A percentile compares a stretch with the other conserved stretches of the same genome.
Evolutionary conservation across 2,888 invertebrate genomes (phyloP).

Genomic region (Brassicogethes aeneus): DNA sequence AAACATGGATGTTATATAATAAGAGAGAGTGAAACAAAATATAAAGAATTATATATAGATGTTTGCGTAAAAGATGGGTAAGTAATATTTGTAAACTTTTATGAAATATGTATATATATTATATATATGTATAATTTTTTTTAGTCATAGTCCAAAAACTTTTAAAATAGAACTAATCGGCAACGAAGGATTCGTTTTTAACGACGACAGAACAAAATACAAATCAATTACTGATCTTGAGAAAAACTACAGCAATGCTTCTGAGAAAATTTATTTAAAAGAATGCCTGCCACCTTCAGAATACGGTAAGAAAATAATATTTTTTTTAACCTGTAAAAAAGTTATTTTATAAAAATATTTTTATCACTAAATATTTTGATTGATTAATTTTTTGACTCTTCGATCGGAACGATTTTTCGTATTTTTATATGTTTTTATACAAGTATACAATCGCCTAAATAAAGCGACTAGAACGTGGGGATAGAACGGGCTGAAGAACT

Average conservation of each 20-base stretch:
- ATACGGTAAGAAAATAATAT: constrained; percentile 76
- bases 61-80: constrained; percentile 68
- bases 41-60: constrained; percentile 74
- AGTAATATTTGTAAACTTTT: constrained; percentile 10
- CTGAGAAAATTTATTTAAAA: constrained; percentile 52
- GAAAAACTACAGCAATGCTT: constrained; percentile 51
- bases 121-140: constrained; percentile 11
- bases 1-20: constrained; percentile 73
- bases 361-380: too few relatives aligned
- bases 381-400: too few relatives aligned
- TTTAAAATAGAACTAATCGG: constrained; percentile 56
- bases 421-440: too few relatives aligned
- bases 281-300: constrained; percentile 81
- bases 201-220: constrained; percentile 44
- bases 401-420: too few relatives aligned
- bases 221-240: constrained; percentile 55
- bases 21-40: constrained; percentile 71
- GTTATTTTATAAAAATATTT: too few relatives aligned
- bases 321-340: not conserved
- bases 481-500: too few relatives aligned
- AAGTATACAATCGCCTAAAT: too few relatives aligned
- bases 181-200: constrained; percentile 48
- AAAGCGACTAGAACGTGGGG: too few relatives aligned
- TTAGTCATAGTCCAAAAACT: constrained; percentile 57
- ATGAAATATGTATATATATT: constrained; percentile 1